Evolutionary conservation across 2,113 vertebrate genomes (phyloP).

Genomic region (Labrus mixtus): DNA sequence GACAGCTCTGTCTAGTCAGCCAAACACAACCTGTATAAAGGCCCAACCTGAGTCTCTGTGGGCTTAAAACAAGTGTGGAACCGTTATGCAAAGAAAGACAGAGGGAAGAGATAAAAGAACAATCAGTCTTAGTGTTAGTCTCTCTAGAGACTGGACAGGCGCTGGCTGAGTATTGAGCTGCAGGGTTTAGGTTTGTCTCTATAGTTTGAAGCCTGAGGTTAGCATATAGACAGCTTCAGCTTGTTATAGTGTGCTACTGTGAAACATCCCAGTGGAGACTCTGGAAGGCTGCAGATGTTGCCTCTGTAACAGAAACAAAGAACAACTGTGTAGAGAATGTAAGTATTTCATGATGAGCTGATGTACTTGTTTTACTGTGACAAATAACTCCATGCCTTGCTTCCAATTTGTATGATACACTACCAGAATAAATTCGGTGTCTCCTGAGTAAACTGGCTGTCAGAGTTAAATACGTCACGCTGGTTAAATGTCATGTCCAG

Average conservation of each 20-base stretch:
- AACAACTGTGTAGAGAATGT: neutral
- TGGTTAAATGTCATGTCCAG: conserved; percentile 79
- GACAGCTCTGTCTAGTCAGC: conserved; percentile 23
- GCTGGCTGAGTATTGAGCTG: conserved; percentile 29
- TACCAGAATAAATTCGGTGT: conserved; percentile 22
- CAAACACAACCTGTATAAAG: conserved; percentile 33
- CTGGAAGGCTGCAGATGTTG: conserved; percentile 29
- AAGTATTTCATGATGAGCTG: neutral
- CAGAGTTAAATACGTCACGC: conserved; percentile 63
- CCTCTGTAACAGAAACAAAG: conserved; percentile 20
- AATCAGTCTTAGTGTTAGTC: conserved; percentile 56
- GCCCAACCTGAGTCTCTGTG: conserved; percentile 21
- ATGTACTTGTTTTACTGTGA: neutral
- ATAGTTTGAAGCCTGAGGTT: conserved; percentile 48
- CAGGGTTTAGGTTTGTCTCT: conserved; percentile 37
- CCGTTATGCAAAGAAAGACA: conserved; percentile 32
- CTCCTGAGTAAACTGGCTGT: conserved; percentile 38
- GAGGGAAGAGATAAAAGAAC: conserved; percentile 53
- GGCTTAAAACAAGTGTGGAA: conserved; percentile 46
- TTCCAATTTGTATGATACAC: conserved; percentile 12
- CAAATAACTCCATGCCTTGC: conserved; percentile 5
- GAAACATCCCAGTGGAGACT: conserved; percentile 39
- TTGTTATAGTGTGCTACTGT: conserved; percentile 29
- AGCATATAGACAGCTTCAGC: conserved; percentile 49
- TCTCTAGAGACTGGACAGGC: conserved; percentile 53